Evolutionary conservation across 2,113 vertebrate genomes (phyloP), one percentile per base, ranked within the genome.

Genomic region (Triplophysa siluroides): DNA sequence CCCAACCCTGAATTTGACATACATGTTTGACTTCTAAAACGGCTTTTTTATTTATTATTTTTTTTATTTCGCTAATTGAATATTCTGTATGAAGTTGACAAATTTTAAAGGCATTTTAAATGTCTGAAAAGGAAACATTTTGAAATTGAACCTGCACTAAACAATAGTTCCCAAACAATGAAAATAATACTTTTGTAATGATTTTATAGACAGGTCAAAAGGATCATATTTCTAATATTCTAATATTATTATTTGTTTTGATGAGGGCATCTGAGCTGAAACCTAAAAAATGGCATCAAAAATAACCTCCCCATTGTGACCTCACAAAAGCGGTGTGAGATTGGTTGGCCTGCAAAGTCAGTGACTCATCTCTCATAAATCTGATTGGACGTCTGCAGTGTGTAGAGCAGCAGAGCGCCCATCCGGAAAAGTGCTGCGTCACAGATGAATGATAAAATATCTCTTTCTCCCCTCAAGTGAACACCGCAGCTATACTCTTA

Each of bases 341-440:
- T 68, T 60, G 65, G 61, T 41, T 74, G 76, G 65, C 62, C 61
- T 60, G 21, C 1, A 62, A n/a, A 61, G 62, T 5, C 18, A 8
- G n/a, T 75, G 76, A 54, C 69, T 83, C 64, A 69, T n/a, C 70
- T 13, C 63, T 74, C 70, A 69, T 78, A 83, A 79, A 83, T 75
- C 63, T 74, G 29, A 13, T 23, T 67, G 70, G 66, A 68, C 62
- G 56, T 60, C 24, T 79, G 63, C 70, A 43, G 69, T 38, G 14
- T 41, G 12, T 63, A 45, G 63, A 79, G 23, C 50, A 41, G 21
- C 72, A 60, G 58, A 61, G 38, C 54, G 9, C 43, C 64, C 75
- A 64, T 72, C n/a, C 33, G 16, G 29, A 58, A 73, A 41, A 38
- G 29, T 58, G 52, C 14, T 38, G 70, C 45, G 76, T 79, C 52